These are phyloP conservation scores for Pteropus rufus DNA, from an alignment of 2,797 vertebrate genomes.

Conservation along the genomic window DNA sequence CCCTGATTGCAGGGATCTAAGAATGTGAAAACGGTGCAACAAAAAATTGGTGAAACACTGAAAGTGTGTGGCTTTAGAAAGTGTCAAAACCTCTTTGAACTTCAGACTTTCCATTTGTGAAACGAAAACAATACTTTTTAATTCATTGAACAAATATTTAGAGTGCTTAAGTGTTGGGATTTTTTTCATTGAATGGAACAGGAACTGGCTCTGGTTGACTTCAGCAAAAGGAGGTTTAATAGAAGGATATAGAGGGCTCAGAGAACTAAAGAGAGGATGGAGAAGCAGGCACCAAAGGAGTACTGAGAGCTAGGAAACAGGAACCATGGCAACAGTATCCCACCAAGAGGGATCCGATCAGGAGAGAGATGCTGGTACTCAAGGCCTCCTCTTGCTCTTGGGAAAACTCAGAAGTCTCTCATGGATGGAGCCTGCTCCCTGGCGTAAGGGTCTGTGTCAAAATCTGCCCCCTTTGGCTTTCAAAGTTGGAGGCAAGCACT, in stretches of 20 bases:
- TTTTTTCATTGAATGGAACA: slow-evolving; percentile 9
- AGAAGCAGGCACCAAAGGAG: neutral
- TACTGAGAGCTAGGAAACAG: neutral
- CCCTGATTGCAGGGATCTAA: neutral
- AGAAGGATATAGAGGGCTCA: neutral
- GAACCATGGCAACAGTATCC: neutral
- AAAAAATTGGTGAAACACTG: neutral
- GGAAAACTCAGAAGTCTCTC: neutral
- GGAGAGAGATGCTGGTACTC: neutral
- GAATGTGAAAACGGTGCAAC: neutral
- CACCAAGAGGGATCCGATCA: neutral
- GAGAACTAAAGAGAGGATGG: neutral
- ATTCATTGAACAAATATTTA: neutral
- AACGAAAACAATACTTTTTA: neutral
- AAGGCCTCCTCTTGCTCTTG: neutral
- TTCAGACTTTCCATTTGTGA: neutral
- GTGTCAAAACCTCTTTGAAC: neutral
- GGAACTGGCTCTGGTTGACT: slow-evolving; percentile 4
- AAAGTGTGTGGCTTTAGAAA: neutral
- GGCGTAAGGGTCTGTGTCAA: neutral
- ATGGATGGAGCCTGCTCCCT: neutral
- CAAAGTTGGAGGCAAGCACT: neutral
- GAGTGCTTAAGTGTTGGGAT: neutral
- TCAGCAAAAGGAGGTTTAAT: slow-evolving; percentile 11
- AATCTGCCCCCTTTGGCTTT: neutral